Conservation (phyloP, 2,113 vertebrate genomes). For the Nerophis ophidion region DNA sequence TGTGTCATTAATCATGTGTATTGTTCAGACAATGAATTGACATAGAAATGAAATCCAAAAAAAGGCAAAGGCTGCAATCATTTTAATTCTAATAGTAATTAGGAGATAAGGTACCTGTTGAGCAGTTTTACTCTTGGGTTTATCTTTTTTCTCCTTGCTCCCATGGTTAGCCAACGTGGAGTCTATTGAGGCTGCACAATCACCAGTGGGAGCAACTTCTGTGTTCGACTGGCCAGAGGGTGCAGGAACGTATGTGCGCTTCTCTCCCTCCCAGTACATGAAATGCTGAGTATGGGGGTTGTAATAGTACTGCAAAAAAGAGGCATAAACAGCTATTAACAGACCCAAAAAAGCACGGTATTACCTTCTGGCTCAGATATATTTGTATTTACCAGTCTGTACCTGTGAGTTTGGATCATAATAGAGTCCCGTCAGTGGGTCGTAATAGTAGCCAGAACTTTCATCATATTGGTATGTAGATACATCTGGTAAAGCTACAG, state of each 20-base stretch:
- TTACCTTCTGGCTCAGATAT: background rate
- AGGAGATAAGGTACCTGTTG: constrained; percentile 75
- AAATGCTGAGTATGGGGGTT: constrained; percentile 84
- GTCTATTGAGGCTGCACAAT: constrained; percentile 57
- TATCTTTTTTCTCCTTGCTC: constrained; percentile 84
- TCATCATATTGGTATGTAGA: constrained; percentile 89
- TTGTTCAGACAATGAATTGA: background rate
- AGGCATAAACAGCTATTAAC: background rate
- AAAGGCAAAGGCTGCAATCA: background rate
- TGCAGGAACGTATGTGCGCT: constrained; percentile 77
- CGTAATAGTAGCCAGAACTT: constrained; percentile 84
- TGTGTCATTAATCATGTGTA: background rate
- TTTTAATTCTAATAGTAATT: background rate
- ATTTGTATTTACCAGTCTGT: constrained; percentile 2
- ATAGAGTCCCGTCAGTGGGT: constrained; percentile 85
- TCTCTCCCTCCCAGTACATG: constrained; percentile 89
- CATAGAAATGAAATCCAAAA: background rate
- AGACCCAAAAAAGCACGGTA: background rate
- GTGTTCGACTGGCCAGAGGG: constrained; percentile 59
- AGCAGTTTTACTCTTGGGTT: constrained; percentile 85
- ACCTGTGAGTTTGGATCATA: constrained; percentile 88
- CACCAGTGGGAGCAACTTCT: constrained; percentile 42
- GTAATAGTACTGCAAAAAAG: constrained; percentile 78
- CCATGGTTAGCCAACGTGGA: constrained; percentile 30
- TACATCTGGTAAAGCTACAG: constrained; percentile 82